Evolutionary conservation across 2,888 invertebrate genomes (phyloP).

Genomic region (Gymnoscelis rufifasciata): DNA sequence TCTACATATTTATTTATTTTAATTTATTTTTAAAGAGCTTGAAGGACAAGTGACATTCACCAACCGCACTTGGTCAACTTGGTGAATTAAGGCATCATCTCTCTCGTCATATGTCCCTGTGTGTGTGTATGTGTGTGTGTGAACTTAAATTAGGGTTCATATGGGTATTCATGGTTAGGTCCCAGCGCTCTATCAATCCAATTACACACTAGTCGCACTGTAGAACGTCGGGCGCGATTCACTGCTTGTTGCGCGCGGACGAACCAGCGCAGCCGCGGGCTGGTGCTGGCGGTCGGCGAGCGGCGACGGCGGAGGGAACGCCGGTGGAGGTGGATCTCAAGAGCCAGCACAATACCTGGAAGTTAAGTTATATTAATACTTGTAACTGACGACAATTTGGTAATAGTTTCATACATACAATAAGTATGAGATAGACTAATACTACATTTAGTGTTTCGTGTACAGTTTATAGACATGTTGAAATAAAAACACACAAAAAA

Average conservation of each 20-base stretch:
- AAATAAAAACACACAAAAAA: too few relatives aligned
- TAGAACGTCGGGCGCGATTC: constrained; percentile 30
- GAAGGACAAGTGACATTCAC: too few relatives aligned
- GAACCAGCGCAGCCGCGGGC: constrained; percentile 23
- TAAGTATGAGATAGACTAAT: too few relatives aligned
- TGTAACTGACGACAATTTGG: too few relatives aligned
- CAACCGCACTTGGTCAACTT: too few relatives aligned
- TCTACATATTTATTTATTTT: too few relatives aligned
- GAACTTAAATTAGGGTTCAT: neutral
- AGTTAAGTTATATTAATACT: neutral
- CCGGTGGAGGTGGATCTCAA: constrained; percentile 55
- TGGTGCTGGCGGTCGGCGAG: constrained; percentile 29
- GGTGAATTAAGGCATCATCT: too few relatives aligned
- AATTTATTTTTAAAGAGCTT: too few relatives aligned
- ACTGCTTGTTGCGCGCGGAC: constrained; percentile 31
- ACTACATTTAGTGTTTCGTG: too few relatives aligned
- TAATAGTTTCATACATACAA: too few relatives aligned
- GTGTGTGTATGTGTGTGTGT: neutral
- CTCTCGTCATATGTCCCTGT: too few relatives aligned
- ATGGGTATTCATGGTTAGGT: constrained; percentile 24
- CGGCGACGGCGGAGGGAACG: constrained; percentile 32
- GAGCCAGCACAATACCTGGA: constrained; percentile 44
- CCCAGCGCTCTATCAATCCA: constrained; percentile 55
- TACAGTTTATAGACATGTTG: too few relatives aligned
- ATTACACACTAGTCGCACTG: constrained; percentile 29